phyloP scores from a whole-genome alignment of 2,797 vertebrate genomes.

The Carduelis carduelis region DNA sequence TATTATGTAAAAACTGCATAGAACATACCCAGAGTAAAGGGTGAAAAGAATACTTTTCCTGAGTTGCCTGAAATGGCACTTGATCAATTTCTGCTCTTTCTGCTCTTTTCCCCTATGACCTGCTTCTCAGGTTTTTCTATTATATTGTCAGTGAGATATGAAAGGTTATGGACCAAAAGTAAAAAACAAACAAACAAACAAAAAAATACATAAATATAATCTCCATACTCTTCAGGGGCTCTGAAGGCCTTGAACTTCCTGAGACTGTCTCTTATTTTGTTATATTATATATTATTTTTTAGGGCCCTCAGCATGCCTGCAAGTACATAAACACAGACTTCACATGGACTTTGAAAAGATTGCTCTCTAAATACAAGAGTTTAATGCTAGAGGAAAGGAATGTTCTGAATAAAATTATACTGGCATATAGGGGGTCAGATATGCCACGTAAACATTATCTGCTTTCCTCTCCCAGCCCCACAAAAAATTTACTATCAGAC shows the following conservation, averaged over 20 bases:
- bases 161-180: not conserved
- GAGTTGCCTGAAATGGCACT: not conserved
- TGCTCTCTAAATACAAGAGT: not conserved
- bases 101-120: not conserved
- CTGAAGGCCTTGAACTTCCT: not conserved
- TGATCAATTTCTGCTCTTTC: not conserved
- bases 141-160: not conserved
- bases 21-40: not conserved
- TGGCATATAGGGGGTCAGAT: not conserved
- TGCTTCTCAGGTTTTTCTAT: not conserved
- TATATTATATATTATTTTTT: not conserved
- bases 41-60: not conserved
- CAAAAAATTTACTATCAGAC: not conserved
- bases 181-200: not conserved
- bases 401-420: not conserved
- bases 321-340: not conserved
- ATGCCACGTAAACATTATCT: accelerated
- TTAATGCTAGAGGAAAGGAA: not conserved
- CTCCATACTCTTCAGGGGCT: not conserved
- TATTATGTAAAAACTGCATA: not conserved
- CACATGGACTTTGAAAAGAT: not conserved
- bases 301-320: not conserved
- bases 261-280: not conserved
- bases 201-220: not conserved
- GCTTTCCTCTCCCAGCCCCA: not conserved